Evolutionary conservation across 2,888 invertebrate species (phyloP).

Genomic region (Dugesia japonica): DNA sequence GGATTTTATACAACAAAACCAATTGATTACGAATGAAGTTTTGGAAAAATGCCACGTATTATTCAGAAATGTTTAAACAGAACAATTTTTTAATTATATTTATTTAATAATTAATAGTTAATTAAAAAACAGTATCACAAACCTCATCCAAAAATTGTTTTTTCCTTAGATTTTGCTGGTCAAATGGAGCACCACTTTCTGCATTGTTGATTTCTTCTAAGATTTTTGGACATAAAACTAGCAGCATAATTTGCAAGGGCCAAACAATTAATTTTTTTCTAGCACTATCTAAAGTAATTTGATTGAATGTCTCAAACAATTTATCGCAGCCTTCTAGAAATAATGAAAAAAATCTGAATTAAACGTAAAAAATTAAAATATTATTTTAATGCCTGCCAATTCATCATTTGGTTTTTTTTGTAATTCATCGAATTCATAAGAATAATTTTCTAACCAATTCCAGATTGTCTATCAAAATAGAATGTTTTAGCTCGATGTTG

Average conservation of each 20-base stretch:
- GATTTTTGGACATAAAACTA: conserved; percentile 81
- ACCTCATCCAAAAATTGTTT: conserved; percentile 81
- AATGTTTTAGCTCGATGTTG: no score
- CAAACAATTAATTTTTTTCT: conserved; percentile 74
- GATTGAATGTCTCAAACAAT: conserved; percentile 76
- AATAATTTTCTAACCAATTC: conserved; percentile 98
- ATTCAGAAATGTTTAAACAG: no score
- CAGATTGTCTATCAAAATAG: conserved; percentile 61
- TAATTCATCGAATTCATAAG: conserved; percentile 80
- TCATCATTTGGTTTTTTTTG: conserved; percentile 54
- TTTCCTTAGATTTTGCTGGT: conserved; percentile 59
- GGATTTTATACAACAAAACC: no score
- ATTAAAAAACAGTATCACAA: no score
- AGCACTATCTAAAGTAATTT: conserved; percentile 62
- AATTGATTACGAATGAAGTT: no score
- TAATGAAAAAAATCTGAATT: no score
- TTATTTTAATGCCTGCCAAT: conserved; percentile 45
- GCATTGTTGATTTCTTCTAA: conserved; percentile 84
- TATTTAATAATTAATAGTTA: no score
- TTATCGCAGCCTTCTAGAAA: conserved; percentile 61
- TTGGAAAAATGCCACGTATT: no score
- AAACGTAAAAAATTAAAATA: conserved; percentile 22
- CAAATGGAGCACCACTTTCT: conserved; percentile 65
- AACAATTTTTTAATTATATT: no score
- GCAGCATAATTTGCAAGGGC: conserved; percentile 85